Conservation (phyloP, 2,888 invertebrate genomes). For the Folsomia candida region DNA sequence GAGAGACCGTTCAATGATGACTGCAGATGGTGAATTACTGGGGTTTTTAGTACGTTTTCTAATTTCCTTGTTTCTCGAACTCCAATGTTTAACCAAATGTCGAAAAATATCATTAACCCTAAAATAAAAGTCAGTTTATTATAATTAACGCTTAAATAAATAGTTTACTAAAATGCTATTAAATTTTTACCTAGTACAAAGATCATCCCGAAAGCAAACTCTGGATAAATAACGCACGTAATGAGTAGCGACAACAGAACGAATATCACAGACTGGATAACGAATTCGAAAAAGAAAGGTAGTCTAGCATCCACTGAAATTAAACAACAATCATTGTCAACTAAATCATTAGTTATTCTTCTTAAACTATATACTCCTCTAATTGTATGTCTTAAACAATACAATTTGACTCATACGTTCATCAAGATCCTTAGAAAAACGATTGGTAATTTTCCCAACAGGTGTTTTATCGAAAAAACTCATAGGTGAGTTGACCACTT, state of each 20-base stretch:
- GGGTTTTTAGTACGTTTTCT: conserved; percentile 58
- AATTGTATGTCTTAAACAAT: too few relatives aligned
- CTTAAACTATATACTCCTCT: too few relatives aligned
- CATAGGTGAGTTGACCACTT: conserved; percentile 52
- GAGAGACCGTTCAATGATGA: conserved; percentile 58
- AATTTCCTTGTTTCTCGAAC: conserved; percentile 55
- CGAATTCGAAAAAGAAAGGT: conserved; percentile 58
- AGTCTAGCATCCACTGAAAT: conserved; percentile 57
- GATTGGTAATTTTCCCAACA: conserved; percentile 55
- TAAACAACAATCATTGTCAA: neutral
- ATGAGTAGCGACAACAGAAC: conserved; percentile 54
- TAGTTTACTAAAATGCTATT: neutral
- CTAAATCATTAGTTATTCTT: neutral
- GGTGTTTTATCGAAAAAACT: conserved; percentile 57
- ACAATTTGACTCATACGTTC: conserved; percentile 53
- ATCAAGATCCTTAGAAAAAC: conserved; percentile 58
- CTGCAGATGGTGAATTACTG: conserved; percentile 58
- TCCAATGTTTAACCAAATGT: conserved; percentile 51
- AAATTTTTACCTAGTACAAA: conserved; percentile 52
- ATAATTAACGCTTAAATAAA: neutral
- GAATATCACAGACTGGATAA: conserved; percentile 57
- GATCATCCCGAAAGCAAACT: conserved; percentile 53
- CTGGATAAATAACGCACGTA: conserved; percentile 55
- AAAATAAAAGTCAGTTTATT: conserved; percentile 17
- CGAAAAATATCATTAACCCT: conserved; percentile 51